These are phyloP conservation scores for Meliscaeva auricollis DNA, from an alignment of 2,888 invertebrate species.

Conservation along the genomic window DNA sequence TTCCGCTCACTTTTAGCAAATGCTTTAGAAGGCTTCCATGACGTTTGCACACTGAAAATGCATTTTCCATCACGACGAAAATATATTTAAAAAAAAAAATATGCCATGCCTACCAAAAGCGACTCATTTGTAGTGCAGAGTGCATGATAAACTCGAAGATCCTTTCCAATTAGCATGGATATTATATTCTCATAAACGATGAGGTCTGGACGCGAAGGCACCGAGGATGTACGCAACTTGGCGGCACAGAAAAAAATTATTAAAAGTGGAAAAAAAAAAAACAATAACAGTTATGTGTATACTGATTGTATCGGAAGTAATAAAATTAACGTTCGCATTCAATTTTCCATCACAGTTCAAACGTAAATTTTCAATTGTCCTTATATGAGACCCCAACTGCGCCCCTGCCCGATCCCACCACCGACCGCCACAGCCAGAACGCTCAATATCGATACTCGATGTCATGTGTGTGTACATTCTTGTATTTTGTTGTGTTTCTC, in stretches of 20 bases:
- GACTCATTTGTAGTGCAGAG: not conserved
- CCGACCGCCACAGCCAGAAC: not conserved
- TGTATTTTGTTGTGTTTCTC: conserved; percentile 30
- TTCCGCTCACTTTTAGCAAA: conserved; percentile 46
- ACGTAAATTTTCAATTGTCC: conserved; percentile 65
- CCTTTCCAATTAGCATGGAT: conserved; percentile 53
- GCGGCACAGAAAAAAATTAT: not conserved
- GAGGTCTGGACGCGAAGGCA: not conserved
- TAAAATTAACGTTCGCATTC: conserved; percentile 58
- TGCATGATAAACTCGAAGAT: conserved; percentile 31
- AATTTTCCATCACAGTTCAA: conserved; percentile 60
- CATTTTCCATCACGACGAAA: conserved; percentile 22
- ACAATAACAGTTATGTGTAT: conserved; percentile 24
- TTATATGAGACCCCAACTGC: too few species aligned
- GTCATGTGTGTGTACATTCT: not conserved
- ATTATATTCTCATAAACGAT: conserved; percentile 2
- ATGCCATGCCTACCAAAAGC: not conserved
- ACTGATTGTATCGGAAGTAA: conserved; percentile 58
- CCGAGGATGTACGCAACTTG: not conserved
- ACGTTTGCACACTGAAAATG: conserved; percentile 45
- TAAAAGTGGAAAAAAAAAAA: conserved; percentile 17
- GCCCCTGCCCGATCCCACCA: too few species aligned
- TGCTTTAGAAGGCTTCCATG: conserved; percentile 34
- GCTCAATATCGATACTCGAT: conserved; percentile 1
- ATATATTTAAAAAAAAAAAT: not conserved